phyloP scores from a whole-genome alignment of 2,888 invertebrate species.

The Teinopalpus imperialis region DNA sequence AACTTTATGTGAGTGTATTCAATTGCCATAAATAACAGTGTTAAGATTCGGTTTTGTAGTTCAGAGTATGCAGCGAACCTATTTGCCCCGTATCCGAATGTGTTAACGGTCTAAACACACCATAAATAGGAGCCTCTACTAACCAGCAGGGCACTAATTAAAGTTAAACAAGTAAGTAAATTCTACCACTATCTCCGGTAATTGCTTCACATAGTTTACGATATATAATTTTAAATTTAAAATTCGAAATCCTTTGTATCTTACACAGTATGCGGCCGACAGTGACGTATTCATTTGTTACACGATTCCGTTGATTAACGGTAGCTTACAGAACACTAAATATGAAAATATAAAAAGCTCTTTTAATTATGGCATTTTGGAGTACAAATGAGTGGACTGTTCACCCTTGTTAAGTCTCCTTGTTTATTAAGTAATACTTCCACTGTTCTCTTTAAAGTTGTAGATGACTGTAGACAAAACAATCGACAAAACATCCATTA shows the following conservation, averaged over 20 bases:
- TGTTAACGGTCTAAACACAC: slow-evolving; percentile 24
- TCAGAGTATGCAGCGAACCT: not conserved
- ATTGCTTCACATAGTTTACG: slow-evolving; percentile 22
- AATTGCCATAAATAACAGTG: slow-evolving; percentile 16
- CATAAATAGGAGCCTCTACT: slow-evolving; percentile 19
- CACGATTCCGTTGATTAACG: not conserved
- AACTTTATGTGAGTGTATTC: slow-evolving; percentile 17
- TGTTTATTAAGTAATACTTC: too few species aligned
- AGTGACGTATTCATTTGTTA: slow-evolving; percentile 10
- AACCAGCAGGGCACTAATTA: slow-evolving; percentile 25
- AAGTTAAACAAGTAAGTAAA: slow-evolving; percentile 23
- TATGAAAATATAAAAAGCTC: too few species aligned
- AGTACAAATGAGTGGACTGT: too few species aligned
- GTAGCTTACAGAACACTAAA: not conserved
- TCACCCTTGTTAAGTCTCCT: too few species aligned
- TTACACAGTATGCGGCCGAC: slow-evolving; percentile 8
- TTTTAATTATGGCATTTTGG: too few species aligned
- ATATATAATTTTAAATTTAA: slow-evolving; percentile 20
- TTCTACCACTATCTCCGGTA: slow-evolving; percentile 15
- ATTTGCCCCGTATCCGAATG: slow-evolving; percentile 7
- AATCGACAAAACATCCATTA: too few species aligned
- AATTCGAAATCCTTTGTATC: slow-evolving; percentile 3
- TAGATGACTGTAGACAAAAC: too few species aligned
- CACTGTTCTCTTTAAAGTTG: too few species aligned
- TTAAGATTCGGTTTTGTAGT: slow-evolving; percentile 1